A percentile compares a stretch with the other conserved stretches of the same genome.
Evolutionary conservation across 2,888 invertebrate species (phyloP).

Genomic region (Cataglyphis rosenhaueri): DNA sequence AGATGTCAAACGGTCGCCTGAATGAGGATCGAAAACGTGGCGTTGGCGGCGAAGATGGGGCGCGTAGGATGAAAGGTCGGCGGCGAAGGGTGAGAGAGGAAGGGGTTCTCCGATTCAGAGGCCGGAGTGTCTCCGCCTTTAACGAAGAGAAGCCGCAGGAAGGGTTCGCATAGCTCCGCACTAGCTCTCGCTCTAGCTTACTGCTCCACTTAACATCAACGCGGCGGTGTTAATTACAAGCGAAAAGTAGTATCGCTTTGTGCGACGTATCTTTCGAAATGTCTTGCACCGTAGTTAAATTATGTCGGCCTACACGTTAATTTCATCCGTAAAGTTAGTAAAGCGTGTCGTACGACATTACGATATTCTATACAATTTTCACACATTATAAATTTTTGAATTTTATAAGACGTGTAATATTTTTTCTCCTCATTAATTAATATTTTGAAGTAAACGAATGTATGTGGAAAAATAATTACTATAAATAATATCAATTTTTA

Average conservation of each 20-base stretch:
- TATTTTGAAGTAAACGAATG: not conserved
- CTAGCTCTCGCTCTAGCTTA: slow-evolving; percentile 58
- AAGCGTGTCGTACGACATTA: not conserved
- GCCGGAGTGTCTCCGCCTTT: slow-evolving; percentile 61
- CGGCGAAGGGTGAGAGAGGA: slow-evolving; percentile 20
- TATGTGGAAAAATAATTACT: not conserved
- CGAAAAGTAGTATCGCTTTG: slow-evolving; percentile 53
- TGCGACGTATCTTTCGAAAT: slow-evolving; percentile 24
- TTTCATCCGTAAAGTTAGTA: not conserved
- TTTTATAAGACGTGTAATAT: not conserved
- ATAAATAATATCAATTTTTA: not conserved
- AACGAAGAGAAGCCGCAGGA: slow-evolving; percentile 60
- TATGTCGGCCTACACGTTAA: not conserved
- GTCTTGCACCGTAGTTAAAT: not conserved
- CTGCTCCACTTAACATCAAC: slow-evolving; percentile 59
- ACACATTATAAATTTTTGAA: not conserved
- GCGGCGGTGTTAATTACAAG: slow-evolving; percentile 69
- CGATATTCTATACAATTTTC: not conserved
- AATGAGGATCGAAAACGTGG: slow-evolving; percentile 60
- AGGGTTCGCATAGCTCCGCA: slow-evolving; percentile 67
- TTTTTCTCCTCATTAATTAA: not conserved
- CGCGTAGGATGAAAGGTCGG: slow-evolving; percentile 13
- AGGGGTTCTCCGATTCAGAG: slow-evolving; percentile 65
- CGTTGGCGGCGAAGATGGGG: slow-evolving; percentile 21
- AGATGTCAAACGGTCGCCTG: slow-evolving; percentile 74